A percentile compares a stretch with the other conserved stretches of the same genome.
These are phyloP conservation scores for Theonella swinhoei DNA, from an alignment of 37 sponge, comb jelly and placozoan species.

Conservation along the genomic window DNA sequence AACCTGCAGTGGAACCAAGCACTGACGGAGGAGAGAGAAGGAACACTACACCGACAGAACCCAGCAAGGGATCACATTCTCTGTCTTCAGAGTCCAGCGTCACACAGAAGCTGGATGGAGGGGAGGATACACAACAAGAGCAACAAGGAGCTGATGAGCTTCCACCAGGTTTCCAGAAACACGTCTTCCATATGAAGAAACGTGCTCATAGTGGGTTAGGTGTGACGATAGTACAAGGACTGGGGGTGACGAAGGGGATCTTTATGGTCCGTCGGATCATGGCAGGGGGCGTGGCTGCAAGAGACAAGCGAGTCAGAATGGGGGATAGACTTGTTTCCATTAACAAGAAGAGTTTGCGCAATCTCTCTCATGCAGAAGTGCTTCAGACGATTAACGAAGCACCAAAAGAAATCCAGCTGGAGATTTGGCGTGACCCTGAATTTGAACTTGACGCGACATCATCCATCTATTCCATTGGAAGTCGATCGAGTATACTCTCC, in stretches of 20 bases:
- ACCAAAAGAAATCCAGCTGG: conserved; percentile 33
- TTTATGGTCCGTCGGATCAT: conserved; percentile 62
- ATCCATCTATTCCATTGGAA: conserved; percentile 38
- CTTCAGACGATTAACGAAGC: conserved; percentile 52
- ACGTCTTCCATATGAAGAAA: conserved; percentile 55
- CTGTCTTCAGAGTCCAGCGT: background rate
- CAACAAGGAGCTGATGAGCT: background rate
- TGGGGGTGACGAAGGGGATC: conserved; percentile 28
- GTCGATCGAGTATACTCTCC: conserved; percentile 40
- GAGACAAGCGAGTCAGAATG: conserved; percentile 51
- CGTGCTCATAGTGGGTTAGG: conserved; percentile 52
- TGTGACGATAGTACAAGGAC: conserved; percentile 53
- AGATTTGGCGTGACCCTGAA: conserved; percentile 55
- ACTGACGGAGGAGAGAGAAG: too few species aligned
- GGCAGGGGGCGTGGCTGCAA: conserved; percentile 61
- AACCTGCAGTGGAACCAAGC: background rate
- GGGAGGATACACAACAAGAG: background rate
- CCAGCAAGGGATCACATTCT: background rate
- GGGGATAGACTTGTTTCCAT: conserved; percentile 79
- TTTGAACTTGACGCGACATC: conserved; percentile 40
- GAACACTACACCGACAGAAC: background rate
- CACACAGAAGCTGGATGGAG: background rate
- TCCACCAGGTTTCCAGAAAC: conserved; percentile 27
- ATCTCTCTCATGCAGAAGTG: conserved; percentile 51
- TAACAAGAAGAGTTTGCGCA: conserved; percentile 41